phyloP scores from a whole-genome alignment of 2,797 vertebrate genomes.

The Fistularia commersonii region DNA sequence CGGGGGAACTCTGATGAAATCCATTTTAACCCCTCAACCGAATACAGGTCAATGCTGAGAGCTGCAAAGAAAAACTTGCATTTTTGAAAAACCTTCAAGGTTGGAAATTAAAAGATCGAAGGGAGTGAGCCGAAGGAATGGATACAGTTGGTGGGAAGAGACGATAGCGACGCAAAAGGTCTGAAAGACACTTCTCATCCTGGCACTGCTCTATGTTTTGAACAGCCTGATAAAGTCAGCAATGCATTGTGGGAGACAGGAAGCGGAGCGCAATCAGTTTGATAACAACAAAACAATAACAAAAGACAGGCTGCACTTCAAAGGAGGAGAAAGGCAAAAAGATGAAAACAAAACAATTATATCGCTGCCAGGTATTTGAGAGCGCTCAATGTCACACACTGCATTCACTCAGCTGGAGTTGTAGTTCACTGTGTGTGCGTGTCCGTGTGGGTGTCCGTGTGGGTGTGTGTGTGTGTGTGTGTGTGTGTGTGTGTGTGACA shows the following conservation, averaged over 20 bases:
- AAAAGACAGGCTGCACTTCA: slow-evolving; percentile 45
- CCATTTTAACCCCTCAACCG: no score
- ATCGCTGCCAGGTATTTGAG: neutral
- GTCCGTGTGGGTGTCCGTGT: no score
- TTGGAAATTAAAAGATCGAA: slow-evolving; percentile 13
- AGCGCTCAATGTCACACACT: neutral
- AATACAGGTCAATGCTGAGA: neutral
- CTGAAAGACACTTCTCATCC: slow-evolving; percentile 21
- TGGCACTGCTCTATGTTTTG: slow-evolving; percentile 19
- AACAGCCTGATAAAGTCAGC: slow-evolving; percentile 52
- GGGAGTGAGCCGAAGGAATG: slow-evolving; percentile 47
- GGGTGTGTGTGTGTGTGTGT: no score
- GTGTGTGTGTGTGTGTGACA: neutral
- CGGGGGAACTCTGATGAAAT: no score
- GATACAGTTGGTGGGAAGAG: slow-evolving; percentile 27
- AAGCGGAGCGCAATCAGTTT: slow-evolving; percentile 49
- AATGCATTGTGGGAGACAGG: slow-evolving; percentile 55
- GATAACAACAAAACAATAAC: slow-evolving; percentile 57
- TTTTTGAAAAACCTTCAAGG: slow-evolving; percentile 36
- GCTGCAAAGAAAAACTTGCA: slow-evolving; percentile 10
- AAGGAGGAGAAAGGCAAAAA: slow-evolving; percentile 26
- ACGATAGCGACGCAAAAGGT: slow-evolving; percentile 13
- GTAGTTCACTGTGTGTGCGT: no score
- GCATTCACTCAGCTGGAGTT: no score
- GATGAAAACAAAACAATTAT: neutral